A percentile compares a stretch with the other conserved stretches of the same genome.
Conservation (phyloP, 2,797 vertebrate species). For the Dendrocincla tyrannina region DNA sequence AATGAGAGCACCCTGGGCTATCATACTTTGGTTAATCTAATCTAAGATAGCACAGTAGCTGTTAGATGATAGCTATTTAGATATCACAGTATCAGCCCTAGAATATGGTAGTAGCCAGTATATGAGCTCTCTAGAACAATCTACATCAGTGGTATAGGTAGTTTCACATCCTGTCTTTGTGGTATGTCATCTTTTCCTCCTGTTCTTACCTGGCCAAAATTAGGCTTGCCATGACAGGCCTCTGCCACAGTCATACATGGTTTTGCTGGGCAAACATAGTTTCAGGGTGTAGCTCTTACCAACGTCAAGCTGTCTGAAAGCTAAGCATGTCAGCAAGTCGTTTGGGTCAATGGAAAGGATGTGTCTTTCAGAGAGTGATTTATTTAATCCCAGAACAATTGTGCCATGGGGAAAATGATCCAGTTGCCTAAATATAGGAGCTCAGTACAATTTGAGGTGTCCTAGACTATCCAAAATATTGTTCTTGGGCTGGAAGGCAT, state of each 20-base stretch:
- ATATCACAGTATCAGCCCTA: background rate
- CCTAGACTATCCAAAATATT: background rate
- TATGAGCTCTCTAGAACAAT: background rate
- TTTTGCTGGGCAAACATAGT: background rate
- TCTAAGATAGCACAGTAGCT: background rate
- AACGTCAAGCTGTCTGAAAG: background rate
- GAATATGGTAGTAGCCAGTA: background rate
- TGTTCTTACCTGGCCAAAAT: background rate
- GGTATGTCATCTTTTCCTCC: background rate
- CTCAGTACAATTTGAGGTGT: background rate
- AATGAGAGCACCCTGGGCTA: background rate
- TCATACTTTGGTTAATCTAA: background rate
- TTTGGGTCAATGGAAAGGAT: background rate
- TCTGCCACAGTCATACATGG: fast-evolving
- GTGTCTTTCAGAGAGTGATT: background rate
- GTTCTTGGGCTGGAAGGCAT: background rate
- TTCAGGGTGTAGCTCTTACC: background rate
- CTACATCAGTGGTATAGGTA: background rate
- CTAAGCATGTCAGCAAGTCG: background rate
- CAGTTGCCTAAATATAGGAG: conserved; percentile 48
- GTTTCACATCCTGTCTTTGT: background rate
- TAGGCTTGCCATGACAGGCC: background rate
- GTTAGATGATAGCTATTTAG: background rate
- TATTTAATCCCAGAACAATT: conserved; percentile 33
- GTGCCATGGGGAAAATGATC: background rate